These are phyloP conservation scores for Picathartes gymnocephalus DNA, from an alignment of 2,113 vertebrate genomes.

Conservation along the genomic window DNA sequence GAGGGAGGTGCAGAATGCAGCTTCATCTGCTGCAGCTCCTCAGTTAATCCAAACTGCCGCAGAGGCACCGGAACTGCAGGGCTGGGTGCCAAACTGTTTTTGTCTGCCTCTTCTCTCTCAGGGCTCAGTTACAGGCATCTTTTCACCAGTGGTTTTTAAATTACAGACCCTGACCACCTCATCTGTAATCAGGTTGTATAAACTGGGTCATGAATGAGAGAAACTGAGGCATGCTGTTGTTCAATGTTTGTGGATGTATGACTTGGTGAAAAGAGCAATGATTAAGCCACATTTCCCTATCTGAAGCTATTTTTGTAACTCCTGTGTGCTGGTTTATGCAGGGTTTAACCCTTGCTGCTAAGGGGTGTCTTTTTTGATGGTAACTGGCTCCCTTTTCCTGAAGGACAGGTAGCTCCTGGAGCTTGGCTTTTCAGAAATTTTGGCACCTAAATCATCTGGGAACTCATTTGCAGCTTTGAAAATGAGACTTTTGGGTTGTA, in stretches of 20 bases:
- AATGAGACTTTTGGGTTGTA: not conserved
- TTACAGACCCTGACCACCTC: not conserved
- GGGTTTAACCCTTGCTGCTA: not conserved
- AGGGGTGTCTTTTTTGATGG: not conserved
- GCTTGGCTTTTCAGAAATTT: not conserved
- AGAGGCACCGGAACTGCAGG: not conserved
- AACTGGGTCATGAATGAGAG: not conserved
- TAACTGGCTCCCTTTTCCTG: not conserved
- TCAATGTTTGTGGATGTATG: rapidly evolving
- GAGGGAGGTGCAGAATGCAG: not conserved
- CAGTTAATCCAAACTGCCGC: not conserved
- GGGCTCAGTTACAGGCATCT: not conserved
- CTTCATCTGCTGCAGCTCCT: not conserved
- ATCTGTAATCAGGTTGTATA: not conserved
- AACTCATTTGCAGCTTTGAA: not conserved
- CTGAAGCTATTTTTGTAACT: not conserved
- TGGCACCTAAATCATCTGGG: not conserved
- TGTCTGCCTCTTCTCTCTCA: not conserved
- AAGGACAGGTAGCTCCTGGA: not conserved
- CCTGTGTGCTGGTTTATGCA: rapidly evolving
- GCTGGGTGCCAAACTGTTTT: not conserved
- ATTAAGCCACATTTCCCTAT: not conserved
- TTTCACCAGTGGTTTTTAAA: not conserved
- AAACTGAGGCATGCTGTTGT: not conserved
- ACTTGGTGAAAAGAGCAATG: not conserved